phyloP scores from a whole-genome alignment of 2,113 vertebrate species.

The Heptranchias perlo region DNA sequence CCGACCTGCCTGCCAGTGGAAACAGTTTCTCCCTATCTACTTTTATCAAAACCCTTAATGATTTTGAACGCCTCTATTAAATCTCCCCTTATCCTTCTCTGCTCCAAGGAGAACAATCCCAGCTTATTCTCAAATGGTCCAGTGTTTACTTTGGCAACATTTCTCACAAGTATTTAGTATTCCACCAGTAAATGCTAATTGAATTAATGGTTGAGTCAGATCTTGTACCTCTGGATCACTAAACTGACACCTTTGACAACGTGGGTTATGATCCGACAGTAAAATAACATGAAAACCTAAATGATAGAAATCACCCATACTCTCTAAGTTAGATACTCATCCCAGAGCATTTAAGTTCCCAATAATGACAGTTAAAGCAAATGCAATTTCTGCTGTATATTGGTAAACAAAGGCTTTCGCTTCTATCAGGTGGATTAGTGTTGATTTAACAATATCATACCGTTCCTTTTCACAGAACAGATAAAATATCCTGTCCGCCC shows the following conservation, averaged over 20 bases:
- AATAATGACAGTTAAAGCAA: not conserved
- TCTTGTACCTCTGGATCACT: not conserved
- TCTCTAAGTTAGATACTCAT: not conserved
- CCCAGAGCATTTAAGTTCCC: not conserved
- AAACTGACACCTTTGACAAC: not conserved
- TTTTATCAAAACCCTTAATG: too few species aligned
- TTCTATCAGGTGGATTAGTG: not conserved
- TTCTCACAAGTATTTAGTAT: not conserved
- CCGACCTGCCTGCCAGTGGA: too few species aligned
- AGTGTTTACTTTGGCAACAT: not conserved
- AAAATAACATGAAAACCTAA: conserved; percentile 11
- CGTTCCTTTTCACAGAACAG: not conserved
- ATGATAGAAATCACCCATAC: not conserved
- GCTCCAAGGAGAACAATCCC: too few species aligned
- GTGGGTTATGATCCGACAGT: not conserved
- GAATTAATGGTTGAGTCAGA: not conserved
- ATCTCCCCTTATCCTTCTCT: too few species aligned
- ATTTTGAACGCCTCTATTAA: too few species aligned
- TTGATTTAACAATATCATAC: not conserved
- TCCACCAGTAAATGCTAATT: conserved; percentile 10
- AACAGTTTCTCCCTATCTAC: too few species aligned
- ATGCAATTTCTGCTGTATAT: not conserved
- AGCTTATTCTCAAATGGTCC: not conserved
- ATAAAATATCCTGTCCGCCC: not conserved
- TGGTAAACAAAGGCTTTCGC: not conserved